Base-by-base conservation (phyloP, 1,140 invertebrate species). In the Cyclargus thomasi region DNA sequence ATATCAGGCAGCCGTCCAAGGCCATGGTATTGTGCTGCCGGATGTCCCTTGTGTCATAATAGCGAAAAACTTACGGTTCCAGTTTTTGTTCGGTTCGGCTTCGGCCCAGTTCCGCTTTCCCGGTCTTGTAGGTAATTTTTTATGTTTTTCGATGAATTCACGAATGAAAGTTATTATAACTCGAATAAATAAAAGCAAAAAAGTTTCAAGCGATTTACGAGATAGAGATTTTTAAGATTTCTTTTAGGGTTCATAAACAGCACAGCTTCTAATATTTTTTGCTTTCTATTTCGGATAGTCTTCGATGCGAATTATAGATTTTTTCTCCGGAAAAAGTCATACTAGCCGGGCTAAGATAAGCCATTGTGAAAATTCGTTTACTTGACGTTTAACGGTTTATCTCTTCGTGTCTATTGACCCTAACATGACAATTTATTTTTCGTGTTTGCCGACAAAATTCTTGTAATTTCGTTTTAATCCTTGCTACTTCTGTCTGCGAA, bases 101-200 rank as follows among this genome's bases (percentile, higher is more conserved):
- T 67, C 69, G 69, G 55, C 63, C 68, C 72, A 72, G 80, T 82
- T 83, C 76, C 80, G 80, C 79, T 82, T 83, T 83, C 73, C 73
- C 79, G 69, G 73, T 70, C 71, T 74, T 68, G 62, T 67, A 62
- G 68, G 75, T 70, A 70, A 67, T 71, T 68, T 71, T 36, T 64
- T 64, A 64, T 63, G 16, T 14, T 63, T 63, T 18, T 39, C 21
- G 20, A 20, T 47, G 2, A 29, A 29, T 29, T 29, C 29, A 64
- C 29, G 53, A 62, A 39, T 21, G 53, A 57, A 65, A 62, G 23
- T 23, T 7, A 59, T 59, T 18, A 20, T 59, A 59, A 59, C 59
- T 47, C 39, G 39, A 11, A 47, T 47, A n/a, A n/a, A n/a, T n/a
- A n/a, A 47, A 47, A 47, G 29, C 39, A 16, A 47, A 47, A 47